Evolutionary conservation across 2,113 vertebrate species (phyloP).

Genomic region (Gallinago jamesoni): DNA sequence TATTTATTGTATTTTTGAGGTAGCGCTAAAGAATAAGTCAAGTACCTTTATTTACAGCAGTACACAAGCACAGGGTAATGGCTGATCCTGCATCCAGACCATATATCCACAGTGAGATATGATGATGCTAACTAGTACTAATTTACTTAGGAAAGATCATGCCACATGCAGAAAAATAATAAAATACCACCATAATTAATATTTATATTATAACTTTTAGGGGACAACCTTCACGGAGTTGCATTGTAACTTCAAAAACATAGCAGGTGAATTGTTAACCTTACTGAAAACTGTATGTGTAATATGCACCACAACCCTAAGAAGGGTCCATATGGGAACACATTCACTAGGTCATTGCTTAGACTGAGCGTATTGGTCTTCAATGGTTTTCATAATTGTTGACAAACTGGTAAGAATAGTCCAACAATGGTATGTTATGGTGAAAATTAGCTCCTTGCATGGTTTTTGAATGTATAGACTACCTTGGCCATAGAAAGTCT

Average conservation of each 20-base stretch:
- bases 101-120: not conserved
- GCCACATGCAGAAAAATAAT: not conserved
- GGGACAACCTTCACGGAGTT: not conserved
- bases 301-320: not conserved
- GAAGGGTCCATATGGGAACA: not conserved
- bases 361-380: not conserved
- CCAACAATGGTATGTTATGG: not conserved
- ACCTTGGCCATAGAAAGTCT: not conserved
- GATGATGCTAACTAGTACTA: not conserved
- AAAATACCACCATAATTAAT: not conserved
- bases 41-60: not conserved
- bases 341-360: not conserved
- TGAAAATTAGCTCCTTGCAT: not conserved
- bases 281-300: not conserved
- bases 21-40: not conserved
- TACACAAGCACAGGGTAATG: not conserved
- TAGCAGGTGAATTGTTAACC: not conserved
- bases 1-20: not conserved
- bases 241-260: not conserved
- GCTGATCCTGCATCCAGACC: not conserved
- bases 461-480: not conserved
- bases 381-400: not conserved
- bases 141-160: not conserved
- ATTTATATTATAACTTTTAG: not conserved
- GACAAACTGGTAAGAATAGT: not conserved